Percentiles rank a stretch among this genome's conserved stretches.
These are phyloP conservation scores for Rutilus rutilus DNA, from an alignment of 2,113 vertebrate species.

Conservation along the genomic window DNA sequence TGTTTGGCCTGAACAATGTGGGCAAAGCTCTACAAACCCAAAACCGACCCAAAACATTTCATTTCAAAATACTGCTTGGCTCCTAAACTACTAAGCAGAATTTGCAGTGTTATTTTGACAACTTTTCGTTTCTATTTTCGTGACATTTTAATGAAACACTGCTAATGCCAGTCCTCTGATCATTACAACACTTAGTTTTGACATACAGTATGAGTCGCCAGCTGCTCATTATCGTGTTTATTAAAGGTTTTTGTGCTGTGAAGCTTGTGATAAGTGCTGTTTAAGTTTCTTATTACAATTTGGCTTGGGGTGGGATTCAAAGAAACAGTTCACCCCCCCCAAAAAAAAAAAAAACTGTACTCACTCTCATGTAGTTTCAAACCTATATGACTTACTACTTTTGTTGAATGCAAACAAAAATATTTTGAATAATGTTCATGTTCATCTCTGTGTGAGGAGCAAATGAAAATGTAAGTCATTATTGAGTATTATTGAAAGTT, in stretches of 20 bases:
- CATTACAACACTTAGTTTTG: neutral
- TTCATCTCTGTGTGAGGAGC: neutral
- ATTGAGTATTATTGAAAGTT: neutral
- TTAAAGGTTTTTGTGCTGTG: neutral
- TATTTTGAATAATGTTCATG: too few species aligned
- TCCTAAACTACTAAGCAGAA: constrained; percentile 34
- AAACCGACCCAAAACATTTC: constrained; percentile 6
- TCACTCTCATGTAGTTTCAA: too few species aligned
- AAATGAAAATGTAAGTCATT: neutral
- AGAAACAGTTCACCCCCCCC: too few species aligned
- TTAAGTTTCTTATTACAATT: neutral
- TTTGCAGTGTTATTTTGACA: constrained; percentile 10
- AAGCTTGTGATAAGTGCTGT: neutral
- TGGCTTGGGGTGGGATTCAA: too few species aligned
- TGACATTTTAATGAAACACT: neutral
- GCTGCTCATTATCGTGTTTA: neutral
- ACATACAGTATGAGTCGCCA: neutral
- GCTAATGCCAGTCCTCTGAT: neutral
- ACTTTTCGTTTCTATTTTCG: neutral
- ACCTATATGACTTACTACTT: too few species aligned
- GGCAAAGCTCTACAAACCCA: constrained; percentile 44
- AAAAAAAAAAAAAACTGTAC: too few species aligned
- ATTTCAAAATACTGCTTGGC: constrained; percentile 40
- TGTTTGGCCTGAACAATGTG: constrained; percentile 55
- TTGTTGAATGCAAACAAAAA: too few species aligned